Percentiles rank a stretch among this genome's conserved stretches.
phyloP scores from a whole-genome alignment of 2,113 vertebrate genomes.

The Phoenicopterus ruber region DNA sequence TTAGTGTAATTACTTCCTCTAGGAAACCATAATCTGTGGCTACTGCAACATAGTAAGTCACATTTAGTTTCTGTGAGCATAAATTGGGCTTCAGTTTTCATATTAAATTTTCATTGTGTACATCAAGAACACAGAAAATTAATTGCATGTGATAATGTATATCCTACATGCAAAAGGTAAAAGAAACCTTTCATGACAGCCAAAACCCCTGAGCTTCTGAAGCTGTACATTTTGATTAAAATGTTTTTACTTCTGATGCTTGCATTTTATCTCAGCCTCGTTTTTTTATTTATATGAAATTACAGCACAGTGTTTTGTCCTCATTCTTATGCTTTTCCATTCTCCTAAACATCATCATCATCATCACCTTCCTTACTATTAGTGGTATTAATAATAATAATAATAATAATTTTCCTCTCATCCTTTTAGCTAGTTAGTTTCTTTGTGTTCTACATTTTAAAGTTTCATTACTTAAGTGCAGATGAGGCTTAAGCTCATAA shows the following conservation, averaged over 20 bases:
- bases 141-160: neutral
- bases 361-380: too few species aligned
- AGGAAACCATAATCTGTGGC: neutral
- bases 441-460: neutral
- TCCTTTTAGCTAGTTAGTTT: neutral
- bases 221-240: neutral
- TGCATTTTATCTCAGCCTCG: neutral
- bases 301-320: neutral
- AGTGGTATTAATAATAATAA: neutral
- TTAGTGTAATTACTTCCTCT: neutral
- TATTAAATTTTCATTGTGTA: neutral
- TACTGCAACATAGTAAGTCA: neutral
- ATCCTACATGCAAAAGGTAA: neutral
- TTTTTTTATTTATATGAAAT: neutral
- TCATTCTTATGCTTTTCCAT: neutral
- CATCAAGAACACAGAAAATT: neutral
- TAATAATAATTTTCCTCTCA: neutral
- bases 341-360: neutral
- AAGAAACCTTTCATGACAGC: neutral
- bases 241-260: neutral
- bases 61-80: neutral
- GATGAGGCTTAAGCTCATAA: neutral
- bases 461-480: neutral
- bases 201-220: neutral
- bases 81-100: neutral